Evolutionary conservation across 2,797 vertebrate genomes (phyloP), one percentile per base, ranked within the genome.

Genomic region (Peromyscus aztecus): DNA sequence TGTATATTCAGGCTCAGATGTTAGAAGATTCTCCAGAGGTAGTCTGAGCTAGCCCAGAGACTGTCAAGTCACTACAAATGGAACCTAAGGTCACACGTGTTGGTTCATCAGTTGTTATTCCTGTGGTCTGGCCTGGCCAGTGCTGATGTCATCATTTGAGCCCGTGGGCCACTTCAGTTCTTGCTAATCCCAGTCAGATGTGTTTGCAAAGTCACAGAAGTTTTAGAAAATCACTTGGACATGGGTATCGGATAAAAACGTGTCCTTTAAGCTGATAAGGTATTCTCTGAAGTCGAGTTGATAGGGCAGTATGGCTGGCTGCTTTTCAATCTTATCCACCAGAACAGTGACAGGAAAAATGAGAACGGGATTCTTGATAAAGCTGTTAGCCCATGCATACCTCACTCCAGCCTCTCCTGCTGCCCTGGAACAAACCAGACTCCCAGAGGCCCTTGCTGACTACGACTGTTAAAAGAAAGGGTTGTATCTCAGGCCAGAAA

Each of bases 281-380:
- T 55, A 8, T 86, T 94, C 57, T 69, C 34, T 65, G 21, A n/a
- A 91, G 77, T 43, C 17, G 69, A 6, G 46, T 65, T 78, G 81
- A 85, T 52, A 84, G 49, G 23, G 3, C 7, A 31, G 5, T 63
- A 5, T 37, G 57, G 88, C 23, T 0, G 0, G 80, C 46, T 31
- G 24, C 52, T 82, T 90, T 84, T 86, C 82, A 86, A 75, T 89
- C 89, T 82, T 49, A 21, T 46, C 49, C 92, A 57, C 27, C 21
- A n/a, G 24, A 81, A 77, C 13, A 82, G n/a, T 12, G 61, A 95
- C n/a, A 78, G 94, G 96, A 91, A 86, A 94, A 94, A 90, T n/a
- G 80, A 96, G 71, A 43, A 77, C 77, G 57, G 12, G 37, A 80
- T 90, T 93, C 52, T 19, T 3, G 24, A 94, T 89, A 46, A 63